Conservation (phyloP, 2,888 invertebrate genomes). For the Sthenelais limicola region DNA sequence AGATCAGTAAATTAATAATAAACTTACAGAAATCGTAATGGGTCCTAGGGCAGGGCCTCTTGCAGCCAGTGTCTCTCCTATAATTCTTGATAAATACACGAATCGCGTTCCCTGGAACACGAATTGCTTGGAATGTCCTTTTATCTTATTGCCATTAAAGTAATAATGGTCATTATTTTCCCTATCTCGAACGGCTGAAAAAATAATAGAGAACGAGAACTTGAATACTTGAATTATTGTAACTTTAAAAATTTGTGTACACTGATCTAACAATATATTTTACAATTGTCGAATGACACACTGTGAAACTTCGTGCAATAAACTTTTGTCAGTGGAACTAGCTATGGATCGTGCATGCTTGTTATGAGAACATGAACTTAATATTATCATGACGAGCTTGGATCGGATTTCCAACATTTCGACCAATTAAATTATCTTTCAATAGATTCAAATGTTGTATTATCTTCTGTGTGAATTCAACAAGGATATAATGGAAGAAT, state of each 20-base stretch:
- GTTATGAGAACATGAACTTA: no score
- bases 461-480: no score
- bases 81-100: slow-evolving; percentile 52
- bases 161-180: slow-evolving; percentile 51
- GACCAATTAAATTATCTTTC: no score
- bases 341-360: no score
- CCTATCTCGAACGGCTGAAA: slow-evolving; percentile 61
- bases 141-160: slow-evolving; percentile 58
- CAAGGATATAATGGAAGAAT: no score
- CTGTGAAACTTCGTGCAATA: background rate
- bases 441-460: no score
- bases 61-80: slow-evolving; percentile 55
- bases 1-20: background rate
- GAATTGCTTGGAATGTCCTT: slow-evolving; percentile 56
- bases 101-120: slow-evolving; percentile 63
- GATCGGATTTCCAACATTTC: no score
- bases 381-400: no score
- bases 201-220: background rate
- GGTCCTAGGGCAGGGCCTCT: slow-evolving; percentile 59
- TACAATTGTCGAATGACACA: no score
- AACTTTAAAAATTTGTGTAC: background rate
- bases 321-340: background rate
- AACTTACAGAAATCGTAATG: no score
- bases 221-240: background rate
- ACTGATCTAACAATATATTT: no score